phyloP scores from a whole-genome alignment of 2,888 invertebrate species.

The Caenorhabditis imperialis region DNA sequence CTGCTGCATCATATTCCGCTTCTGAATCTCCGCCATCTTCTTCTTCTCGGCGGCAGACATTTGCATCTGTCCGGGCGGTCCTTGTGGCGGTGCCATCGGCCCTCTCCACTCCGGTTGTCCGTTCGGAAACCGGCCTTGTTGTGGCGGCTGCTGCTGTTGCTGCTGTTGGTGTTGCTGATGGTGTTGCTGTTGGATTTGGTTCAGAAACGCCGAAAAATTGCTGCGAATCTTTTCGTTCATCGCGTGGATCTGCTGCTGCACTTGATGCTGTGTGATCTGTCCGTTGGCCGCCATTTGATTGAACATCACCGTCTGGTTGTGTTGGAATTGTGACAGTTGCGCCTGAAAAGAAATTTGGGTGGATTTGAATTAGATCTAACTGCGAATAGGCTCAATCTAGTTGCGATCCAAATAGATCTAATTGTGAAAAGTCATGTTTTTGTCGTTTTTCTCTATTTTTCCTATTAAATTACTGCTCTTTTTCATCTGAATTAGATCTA shows the following conservation, averaged over 20 bases:
- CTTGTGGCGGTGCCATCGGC: conserved; percentile 22
- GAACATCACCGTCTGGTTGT: neutral
- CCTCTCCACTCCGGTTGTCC: neutral
- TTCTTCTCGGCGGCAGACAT: conserved; percentile 37
- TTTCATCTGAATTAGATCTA: too few relatives aligned
- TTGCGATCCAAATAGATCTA: too few relatives aligned
- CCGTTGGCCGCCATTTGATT: neutral
- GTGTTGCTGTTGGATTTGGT: neutral
- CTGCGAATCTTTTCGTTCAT: too few relatives aligned
- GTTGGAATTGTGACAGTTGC: neutral
- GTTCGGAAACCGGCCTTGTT: too few relatives aligned
- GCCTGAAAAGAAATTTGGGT: neutral
- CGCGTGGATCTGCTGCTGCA: conserved; percentile 12
- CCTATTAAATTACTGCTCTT: too few relatives aligned
- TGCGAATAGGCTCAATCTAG: too few relatives aligned
- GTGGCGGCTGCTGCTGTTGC: conserved; percentile 28
- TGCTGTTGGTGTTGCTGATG: conserved; percentile 19
- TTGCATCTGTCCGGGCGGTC: conserved; percentile 11
- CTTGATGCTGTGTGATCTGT: conserved; percentile 20
- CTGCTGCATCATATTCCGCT: conserved; percentile 6
- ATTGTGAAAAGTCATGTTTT: conserved; percentile 13
- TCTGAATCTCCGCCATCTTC: conserved; percentile 28
- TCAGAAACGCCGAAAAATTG: too few relatives aligned
- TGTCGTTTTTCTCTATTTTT: neutral
- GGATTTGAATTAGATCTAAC: too few relatives aligned